Evolutionary conservation across 2,888 invertebrate genomes (phyloP).

Genomic region (Parnassius apollo): DNA sequence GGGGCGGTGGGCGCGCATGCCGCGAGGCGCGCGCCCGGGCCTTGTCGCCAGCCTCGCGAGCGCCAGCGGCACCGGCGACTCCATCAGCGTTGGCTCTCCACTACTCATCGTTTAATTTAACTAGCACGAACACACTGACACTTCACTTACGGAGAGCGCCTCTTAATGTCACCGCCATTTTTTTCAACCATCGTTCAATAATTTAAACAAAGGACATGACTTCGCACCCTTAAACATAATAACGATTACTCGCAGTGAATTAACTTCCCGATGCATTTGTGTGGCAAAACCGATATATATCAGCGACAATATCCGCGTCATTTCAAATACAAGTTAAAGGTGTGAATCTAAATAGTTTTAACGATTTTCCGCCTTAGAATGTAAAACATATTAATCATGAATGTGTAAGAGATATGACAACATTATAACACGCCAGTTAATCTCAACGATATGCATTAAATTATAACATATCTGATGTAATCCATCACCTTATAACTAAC

Average conservation of each 20-base stretch:
- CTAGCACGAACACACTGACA: constrained; percentile 48
- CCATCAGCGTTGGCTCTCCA: constrained; percentile 68
- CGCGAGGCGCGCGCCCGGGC: constrained; percentile 56
- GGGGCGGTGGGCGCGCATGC: constrained; percentile 62
- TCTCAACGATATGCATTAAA: constrained; percentile 4
- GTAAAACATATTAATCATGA: constrained; percentile 12
- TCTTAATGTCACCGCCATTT: constrained; percentile 55
- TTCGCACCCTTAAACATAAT: constrained; percentile 3
- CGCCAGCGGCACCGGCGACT: constrained; percentile 75
- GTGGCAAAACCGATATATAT: constrained; percentile 14
- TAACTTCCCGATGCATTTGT: constrained; percentile 9
- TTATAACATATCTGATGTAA: constrained; percentile 7
- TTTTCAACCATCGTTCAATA: constrained; percentile 36
- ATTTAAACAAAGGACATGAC: neutral
- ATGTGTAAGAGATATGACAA: constrained; percentile 15
- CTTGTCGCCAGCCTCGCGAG: constrained; percentile 66
- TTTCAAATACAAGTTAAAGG: neutral
- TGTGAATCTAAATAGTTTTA: neutral
- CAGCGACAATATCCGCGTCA: neutral
- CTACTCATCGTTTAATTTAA: constrained; percentile 62
- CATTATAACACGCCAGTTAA: constrained; percentile 6
- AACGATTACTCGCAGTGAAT: neutral
- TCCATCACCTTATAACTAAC: constrained; percentile 12
- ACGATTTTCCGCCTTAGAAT: neutral
- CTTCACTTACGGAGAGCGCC: constrained; percentile 36